phyloP scores from a whole-genome alignment of 1,140 invertebrate genomes.

The Ostrea denselamellosa region DNA sequence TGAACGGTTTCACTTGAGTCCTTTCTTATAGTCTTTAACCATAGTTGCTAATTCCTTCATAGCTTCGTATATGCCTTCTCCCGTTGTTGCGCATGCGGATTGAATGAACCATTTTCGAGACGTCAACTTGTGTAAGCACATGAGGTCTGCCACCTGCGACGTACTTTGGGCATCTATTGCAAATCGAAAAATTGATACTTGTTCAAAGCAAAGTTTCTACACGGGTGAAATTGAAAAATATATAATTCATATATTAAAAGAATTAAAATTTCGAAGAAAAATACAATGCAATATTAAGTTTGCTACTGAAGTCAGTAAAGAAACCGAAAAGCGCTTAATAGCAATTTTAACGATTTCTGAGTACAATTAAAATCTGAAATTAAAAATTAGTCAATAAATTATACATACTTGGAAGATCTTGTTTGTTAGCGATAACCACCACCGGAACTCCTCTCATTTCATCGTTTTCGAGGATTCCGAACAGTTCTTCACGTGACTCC shows the following conservation, averaged over 20 bases:
- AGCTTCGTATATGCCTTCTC: conserved; percentile 73
- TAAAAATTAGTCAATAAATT: background rate
- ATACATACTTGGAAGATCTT: conserved; percentile 79
- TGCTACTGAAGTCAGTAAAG: too few species aligned
- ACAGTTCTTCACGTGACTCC: conserved; percentile 95
- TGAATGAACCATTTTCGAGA: conserved; percentile 72
- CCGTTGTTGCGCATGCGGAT: conserved; percentile 67
- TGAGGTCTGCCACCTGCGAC: conserved; percentile 61
- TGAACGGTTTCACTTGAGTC: background rate
- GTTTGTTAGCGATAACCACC: conserved; percentile 99
- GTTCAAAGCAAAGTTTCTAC: too few species aligned
- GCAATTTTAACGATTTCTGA: too few species aligned
- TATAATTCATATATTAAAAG: background rate
- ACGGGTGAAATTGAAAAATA: background rate
- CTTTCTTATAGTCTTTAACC: conserved; percentile 67
- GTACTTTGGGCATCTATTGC: conserved; percentile 61
- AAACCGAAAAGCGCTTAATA: too few species aligned
- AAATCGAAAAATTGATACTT: background rate
- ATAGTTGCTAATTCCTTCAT: conserved; percentile 68
- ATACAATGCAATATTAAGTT: too few species aligned
- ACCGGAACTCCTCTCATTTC: conserved; percentile 97
- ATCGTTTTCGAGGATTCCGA: conserved; percentile 88
- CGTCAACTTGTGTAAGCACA: conserved; percentile 62
- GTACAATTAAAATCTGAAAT: too few species aligned
- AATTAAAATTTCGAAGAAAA: background rate